Evolutionary conservation across 1,140 invertebrate species (phyloP).

Genomic region (Formica selysi): DNA sequence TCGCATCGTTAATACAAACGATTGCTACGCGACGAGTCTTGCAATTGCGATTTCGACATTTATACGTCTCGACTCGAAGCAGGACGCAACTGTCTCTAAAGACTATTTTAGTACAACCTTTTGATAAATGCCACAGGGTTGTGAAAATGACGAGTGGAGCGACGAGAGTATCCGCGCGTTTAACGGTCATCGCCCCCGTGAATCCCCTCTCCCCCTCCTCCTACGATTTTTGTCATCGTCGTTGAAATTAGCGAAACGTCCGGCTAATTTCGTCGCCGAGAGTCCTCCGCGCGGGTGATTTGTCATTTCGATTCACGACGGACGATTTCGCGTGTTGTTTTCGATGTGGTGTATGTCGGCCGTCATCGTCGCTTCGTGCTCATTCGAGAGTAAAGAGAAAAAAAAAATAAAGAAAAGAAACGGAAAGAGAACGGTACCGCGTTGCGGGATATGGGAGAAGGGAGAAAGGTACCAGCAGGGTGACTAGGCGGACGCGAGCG

Average conservation of each 20-base stretch:
- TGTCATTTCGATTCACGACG: constrained; percentile 55
- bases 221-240: constrained; percentile 14
- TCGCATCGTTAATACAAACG: too few relatives aligned
- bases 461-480: background rate
- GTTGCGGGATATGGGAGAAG: background rate
- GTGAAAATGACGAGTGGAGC: background rate
- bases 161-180: background rate
- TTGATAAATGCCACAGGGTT: constrained; percentile 24
- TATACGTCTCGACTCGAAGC: background rate
- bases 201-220: background rate
- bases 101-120: background rate
- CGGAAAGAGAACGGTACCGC: constrained; percentile 15
- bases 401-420: background rate
- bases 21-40: too few relatives aligned
- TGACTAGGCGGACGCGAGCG: background rate
- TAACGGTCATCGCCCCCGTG: constrained; percentile 38
- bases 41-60: constrained; percentile 8
- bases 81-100: constrained; percentile 7
- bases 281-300: constrained; percentile 33
- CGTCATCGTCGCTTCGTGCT: background rate
- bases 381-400: background rate
- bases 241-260: constrained; percentile 48
- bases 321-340: constrained; percentile 44
- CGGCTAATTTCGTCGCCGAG: constrained; percentile 67
- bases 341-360: constrained; percentile 9